Percentiles rank a stretch among this genome's conserved stretches.
Evolutionary conservation across 2,888 invertebrate genomes (phyloP).

Genomic region (Calliphora vomitoria): DNA sequence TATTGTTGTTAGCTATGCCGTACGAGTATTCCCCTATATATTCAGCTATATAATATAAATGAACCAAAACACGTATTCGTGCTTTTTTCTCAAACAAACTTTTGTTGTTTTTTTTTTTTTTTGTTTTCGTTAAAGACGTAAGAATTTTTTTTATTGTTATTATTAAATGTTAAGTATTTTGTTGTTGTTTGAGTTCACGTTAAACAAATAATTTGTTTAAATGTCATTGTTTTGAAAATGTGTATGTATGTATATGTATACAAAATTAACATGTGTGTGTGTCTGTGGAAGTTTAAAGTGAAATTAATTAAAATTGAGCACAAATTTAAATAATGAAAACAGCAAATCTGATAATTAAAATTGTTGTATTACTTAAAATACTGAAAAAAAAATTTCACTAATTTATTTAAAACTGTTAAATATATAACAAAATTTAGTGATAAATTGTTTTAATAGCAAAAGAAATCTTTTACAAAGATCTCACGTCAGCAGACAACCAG

Average conservation of each 20-base stretch:
- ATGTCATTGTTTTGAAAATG: constrained; percentile 42
- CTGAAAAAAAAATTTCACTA: constrained; percentile 15
- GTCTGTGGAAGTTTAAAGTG: constrained; percentile 34
- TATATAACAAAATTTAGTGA: not conserved
- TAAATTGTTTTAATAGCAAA: not conserved
- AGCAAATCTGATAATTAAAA: constrained; percentile 17
- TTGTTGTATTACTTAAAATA: not conserved
- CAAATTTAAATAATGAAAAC: constrained; percentile 13
- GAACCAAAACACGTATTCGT: constrained; percentile 56
- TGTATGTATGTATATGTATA: too few relatives aligned
- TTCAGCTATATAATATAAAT: not conserved
- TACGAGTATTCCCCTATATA: not conserved
- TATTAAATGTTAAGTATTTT: constrained; percentile 7
- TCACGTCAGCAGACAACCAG: not conserved
- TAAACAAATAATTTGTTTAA: constrained; percentile 47
- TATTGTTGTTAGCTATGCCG: not conserved
- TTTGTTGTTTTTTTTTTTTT: not conserved
- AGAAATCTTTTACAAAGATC: not conserved
- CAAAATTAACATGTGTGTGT: too few relatives aligned
- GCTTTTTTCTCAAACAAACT: constrained; percentile 24
- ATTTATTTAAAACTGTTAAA: not conserved
- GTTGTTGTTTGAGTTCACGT: not conserved
- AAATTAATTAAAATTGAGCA: constrained; percentile 43
- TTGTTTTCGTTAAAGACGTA: constrained; percentile 21
- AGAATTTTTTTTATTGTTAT: constrained; percentile 25